phyloP scores from a whole-genome alignment of 2,797 vertebrate species.

The Eremophila alpestris region DNA sequence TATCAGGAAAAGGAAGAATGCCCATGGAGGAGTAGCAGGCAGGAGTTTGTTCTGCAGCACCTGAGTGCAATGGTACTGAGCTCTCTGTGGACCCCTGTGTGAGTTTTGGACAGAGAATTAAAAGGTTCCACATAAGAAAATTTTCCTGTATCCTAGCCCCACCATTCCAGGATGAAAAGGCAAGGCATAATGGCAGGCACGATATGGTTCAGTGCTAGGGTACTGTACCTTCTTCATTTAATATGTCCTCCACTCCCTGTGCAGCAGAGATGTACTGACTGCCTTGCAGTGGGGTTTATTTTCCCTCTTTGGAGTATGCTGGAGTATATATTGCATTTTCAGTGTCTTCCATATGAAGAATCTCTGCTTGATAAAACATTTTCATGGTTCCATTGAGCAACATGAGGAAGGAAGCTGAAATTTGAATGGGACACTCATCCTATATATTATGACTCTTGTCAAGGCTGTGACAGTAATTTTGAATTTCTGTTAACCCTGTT shows the following conservation, averaged over 20 bases:
- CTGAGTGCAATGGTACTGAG: not conserved
- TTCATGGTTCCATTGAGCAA: not conserved
- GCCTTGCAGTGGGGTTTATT: not conserved
- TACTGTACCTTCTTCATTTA: not conserved
- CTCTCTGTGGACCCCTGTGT: not conserved
- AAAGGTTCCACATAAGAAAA: not conserved
- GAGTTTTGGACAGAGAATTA: not conserved
- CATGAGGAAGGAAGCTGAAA: not conserved
- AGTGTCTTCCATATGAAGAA: not conserved
- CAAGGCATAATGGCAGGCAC: fast-evolving
- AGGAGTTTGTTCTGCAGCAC: not conserved
- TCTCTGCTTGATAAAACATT: not conserved
- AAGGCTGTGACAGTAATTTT: not conserved
- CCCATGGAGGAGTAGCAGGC: not conserved
- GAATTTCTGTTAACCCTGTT: not conserved
- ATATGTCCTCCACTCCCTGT: not conserved
- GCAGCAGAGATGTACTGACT: not conserved
- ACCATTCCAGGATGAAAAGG: not conserved
- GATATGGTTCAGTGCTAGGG: fast-evolving
- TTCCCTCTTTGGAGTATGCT: not conserved
- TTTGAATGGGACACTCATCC: not conserved
- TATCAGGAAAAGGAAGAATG: not conserved
- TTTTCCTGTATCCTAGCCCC: not conserved
- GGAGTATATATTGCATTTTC: not conserved
- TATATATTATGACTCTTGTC: not conserved